phyloP scores from a whole-genome alignment of 2,113 vertebrate species.

The Marmota monax region DNA sequence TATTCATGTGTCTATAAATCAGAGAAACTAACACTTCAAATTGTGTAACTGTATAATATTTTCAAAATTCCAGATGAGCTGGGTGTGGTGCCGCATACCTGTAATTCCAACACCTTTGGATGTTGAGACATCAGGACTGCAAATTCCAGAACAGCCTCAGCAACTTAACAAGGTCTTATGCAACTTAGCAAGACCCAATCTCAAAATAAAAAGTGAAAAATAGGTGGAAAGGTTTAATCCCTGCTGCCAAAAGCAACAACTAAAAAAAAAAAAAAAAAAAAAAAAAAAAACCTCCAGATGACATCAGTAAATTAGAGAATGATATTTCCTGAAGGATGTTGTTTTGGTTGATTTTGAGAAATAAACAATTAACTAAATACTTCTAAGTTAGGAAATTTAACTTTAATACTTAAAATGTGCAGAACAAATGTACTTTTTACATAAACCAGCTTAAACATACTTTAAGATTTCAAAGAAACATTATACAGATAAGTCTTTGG shows the following conservation, averaged over 20 bases:
- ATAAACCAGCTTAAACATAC: constrained; percentile 27
- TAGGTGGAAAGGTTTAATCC: no score
- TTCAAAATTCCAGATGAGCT: neutral
- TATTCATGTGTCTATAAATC: neutral
- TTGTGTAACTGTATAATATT: neutral
- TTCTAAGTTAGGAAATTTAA: constrained; percentile 45
- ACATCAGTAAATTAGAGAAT: constrained; percentile 46
- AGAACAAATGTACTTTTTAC: constrained; percentile 32
- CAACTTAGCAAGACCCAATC: no score
- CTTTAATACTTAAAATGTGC: constrained; percentile 23
- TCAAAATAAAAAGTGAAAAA: no score
- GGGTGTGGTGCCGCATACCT: no score
- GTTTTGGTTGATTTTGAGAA: constrained; percentile 1
- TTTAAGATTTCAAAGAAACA: constrained; percentile 31
- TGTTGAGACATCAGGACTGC: no score
- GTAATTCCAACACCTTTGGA: no score
- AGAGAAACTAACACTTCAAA: neutral
- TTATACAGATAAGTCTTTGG: constrained; percentile 6
- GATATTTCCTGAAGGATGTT: neutral
- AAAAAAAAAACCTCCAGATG: neutral
- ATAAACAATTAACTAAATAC: constrained; percentile 38
- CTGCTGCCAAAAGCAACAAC: neutral
- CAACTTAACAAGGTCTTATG: no score
- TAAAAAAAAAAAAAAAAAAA: neutral
- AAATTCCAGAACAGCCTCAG: no score